phyloP scores from a whole-genome alignment of 2,797 vertebrate genomes.

The Eurystomus glaucurus region DNA sequence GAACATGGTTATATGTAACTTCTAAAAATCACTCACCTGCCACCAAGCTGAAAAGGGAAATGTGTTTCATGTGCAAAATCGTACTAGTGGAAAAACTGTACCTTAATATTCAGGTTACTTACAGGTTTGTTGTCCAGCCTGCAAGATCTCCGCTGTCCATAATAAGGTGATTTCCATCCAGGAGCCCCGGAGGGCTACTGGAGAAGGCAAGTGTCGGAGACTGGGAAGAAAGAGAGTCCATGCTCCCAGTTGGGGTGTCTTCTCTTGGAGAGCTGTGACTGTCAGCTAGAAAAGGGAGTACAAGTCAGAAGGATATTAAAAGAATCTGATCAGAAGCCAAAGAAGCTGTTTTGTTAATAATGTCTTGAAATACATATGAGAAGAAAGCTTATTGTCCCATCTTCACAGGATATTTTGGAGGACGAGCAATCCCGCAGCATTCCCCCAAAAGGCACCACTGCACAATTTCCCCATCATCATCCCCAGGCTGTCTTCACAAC shows the following conservation, averaged over 20 bases:
- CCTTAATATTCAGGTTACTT: conserved; percentile 61
- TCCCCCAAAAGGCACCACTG: background rate
- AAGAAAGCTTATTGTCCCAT: background rate
- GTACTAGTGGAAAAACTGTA: background rate
- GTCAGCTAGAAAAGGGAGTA: conserved; percentile 77
- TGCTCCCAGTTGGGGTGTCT: conserved; percentile 90
- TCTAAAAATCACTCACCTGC: background rate
- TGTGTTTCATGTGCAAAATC: background rate
- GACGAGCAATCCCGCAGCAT: background rate
- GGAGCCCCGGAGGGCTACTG: conserved; percentile 82
- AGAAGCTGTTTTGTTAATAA: background rate
- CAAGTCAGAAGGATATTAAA: conserved; percentile 1
- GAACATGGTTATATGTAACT: background rate
- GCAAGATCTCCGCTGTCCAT: conserved; percentile 63
- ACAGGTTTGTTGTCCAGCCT: conserved; percentile 80
- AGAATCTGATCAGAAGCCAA: background rate
- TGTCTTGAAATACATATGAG: background rate
- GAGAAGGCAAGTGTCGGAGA: conserved; percentile 86
- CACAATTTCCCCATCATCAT: background rate
- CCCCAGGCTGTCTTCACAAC: background rate
- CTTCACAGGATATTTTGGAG: background rate
- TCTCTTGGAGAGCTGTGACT: conserved; percentile 83
- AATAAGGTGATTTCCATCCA: conserved; percentile 82
- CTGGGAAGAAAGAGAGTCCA: conserved; percentile 93
- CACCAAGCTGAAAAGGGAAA: background rate